These are phyloP conservation scores for Vipera latastei DNA, from an alignment of 2,797 vertebrate genomes.

Conservation along the genomic window DNA sequence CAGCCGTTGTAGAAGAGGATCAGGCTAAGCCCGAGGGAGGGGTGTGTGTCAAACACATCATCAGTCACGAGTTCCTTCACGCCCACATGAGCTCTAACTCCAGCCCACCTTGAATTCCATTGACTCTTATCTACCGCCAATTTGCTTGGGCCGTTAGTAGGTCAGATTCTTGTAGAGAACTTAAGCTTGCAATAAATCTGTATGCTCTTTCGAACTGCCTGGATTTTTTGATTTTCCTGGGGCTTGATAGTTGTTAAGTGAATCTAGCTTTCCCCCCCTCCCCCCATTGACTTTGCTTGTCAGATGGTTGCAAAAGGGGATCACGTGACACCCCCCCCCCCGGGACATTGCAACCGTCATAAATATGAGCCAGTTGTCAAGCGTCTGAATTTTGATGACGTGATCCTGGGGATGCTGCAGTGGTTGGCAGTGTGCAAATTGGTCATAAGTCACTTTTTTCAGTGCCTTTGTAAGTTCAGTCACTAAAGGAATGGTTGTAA, in stretches of 20 bases:
- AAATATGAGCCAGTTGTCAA: neutral
- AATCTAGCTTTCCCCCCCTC: neutral
- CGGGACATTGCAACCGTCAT: accelerated
- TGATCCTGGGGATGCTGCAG: accelerated
- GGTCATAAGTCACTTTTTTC: neutral
- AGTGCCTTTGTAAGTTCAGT: neutral
- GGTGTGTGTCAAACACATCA: neutral
- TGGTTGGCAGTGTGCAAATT: neutral
- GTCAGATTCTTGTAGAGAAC: neutral
- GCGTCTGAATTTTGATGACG: neutral
- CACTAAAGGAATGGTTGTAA: neutral
- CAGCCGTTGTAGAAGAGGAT: neutral
- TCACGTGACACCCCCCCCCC: neutral
- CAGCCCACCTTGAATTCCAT: neutral
- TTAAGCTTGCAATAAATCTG: neutral
- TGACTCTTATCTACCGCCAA: neutral
- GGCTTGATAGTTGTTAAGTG: neutral
- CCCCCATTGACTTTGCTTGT: neutral
- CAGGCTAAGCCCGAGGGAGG: neutral
- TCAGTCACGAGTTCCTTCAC: neutral
- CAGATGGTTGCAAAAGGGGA: neutral
- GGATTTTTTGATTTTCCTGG: neutral
- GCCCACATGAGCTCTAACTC: neutral
- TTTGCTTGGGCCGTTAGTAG: neutral
- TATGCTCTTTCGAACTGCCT: neutral